These are phyloP conservation scores for Elmis aenea DNA, from an alignment of 2,888 invertebrate species.

Conservation along the genomic window DNA sequence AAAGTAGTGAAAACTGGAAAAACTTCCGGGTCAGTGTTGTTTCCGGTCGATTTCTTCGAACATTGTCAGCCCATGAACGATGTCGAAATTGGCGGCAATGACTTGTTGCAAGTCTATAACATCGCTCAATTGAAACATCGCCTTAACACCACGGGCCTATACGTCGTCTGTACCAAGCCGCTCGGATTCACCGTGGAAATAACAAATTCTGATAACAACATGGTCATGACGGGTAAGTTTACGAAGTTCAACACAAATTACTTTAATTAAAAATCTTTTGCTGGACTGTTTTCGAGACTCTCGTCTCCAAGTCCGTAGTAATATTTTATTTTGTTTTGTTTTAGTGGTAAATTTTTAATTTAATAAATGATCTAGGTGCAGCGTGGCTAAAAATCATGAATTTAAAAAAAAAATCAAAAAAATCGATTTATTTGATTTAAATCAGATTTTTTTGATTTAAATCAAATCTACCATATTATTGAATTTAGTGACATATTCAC, in stretches of 20 bases:
- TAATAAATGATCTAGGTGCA: too few relatives aligned
- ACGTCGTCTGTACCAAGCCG: conserved; percentile 88
- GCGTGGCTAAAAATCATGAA: too few relatives aligned
- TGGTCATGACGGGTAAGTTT: conserved; percentile 68
- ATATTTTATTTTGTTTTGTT: background rate
- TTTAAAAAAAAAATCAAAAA: too few relatives aligned
- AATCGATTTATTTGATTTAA: too few relatives aligned
- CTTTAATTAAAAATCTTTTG: background rate
- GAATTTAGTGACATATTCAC: too few relatives aligned
- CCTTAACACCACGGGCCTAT: conserved; percentile 79
- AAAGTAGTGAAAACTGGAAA: conserved; percentile 56
- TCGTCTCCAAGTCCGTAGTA: too few relatives aligned
- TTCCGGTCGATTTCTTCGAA: conserved; percentile 96
- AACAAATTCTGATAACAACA: conserved; percentile 77
- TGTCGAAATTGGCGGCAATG: conserved; percentile 92
- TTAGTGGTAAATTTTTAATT: background rate
- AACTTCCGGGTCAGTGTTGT: conserved; percentile 62
- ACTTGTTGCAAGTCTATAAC: conserved; percentile 91
- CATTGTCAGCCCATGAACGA: conserved; percentile 89
- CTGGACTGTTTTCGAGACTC: too few relatives aligned
- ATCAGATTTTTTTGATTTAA: too few relatives aligned
- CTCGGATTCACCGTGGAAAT: conserved; percentile 87
- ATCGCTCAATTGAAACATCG: conserved; percentile 89
- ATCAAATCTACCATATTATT: too few relatives aligned
- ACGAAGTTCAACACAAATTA: background rate